phyloP scores from a whole-genome alignment of 2,113 vertebrate genomes.

The Pristiophorus japonicus region DNA sequence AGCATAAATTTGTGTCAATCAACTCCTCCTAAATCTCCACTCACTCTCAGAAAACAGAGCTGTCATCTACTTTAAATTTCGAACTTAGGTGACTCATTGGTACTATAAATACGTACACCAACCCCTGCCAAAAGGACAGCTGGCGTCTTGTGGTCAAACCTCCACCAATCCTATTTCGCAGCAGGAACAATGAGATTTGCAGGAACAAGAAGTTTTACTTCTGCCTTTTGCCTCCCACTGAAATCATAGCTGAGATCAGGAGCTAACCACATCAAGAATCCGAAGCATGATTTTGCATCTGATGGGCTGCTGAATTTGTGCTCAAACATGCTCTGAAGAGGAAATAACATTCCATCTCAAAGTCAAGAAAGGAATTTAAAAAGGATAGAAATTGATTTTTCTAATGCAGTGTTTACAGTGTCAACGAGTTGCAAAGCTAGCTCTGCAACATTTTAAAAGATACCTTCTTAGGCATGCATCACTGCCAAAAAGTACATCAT shows the following conservation, averaged over 20 bases:
- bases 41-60: not conserved
- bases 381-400: slow-evolving; percentile 1
- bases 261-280: not conserved
- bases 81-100: not conserved
- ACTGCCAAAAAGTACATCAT: not conserved
- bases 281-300: not conserved
- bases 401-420: not conserved
- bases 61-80: not conserved
- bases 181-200: not conserved
- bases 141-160: not conserved
- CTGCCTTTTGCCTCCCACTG: not conserved
- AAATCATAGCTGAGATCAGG: not conserved
- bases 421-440: not conserved
- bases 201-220: not conserved
- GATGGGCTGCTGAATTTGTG: not conserved
- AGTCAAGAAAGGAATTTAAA: not conserved
- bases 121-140: not conserved
- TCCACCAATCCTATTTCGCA: not conserved
- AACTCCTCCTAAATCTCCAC: not conserved
- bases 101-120: not conserved
- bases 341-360: not conserved
- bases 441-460: not conserved
- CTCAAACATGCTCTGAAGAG: not conserved
- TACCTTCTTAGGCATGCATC: not conserved
- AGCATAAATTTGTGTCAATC: slow-evolving; percentile 10